phyloP scores from a whole-genome alignment of 2,113 vertebrate genomes.

The Donacobius atricapilla region DNA sequence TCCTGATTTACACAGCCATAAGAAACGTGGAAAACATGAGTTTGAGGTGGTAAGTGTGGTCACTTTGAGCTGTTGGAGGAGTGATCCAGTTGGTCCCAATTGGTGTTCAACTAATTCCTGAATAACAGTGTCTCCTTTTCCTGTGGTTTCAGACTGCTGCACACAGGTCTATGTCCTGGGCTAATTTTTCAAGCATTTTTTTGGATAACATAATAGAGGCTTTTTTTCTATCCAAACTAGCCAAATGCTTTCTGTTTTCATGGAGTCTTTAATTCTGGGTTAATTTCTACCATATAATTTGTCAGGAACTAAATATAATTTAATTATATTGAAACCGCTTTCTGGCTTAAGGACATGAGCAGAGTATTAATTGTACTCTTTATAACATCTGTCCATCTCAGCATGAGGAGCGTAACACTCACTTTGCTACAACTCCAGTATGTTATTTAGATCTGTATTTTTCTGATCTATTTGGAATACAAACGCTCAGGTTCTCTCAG shows the following conservation, averaged over 20 bases:
- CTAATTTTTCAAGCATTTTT: background rate
- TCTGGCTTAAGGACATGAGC: conserved; percentile 24
- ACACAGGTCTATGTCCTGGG: background rate
- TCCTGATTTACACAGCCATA: background rate
- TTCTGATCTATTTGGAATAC: background rate
- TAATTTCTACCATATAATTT: conserved; percentile 25
- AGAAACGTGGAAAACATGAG: background rate
- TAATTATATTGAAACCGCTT: background rate
- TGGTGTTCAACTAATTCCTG: background rate
- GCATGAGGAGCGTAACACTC: background rate
- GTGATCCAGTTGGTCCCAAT: background rate
- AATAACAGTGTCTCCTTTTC: background rate
- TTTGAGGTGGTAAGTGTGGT: background rate
- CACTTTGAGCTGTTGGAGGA: background rate
- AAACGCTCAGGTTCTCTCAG: background rate
- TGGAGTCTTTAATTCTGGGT: conserved; percentile 6
- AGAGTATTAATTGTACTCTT: conserved; percentile 56
- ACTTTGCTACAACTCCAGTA: background rate
- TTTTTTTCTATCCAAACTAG: background rate
- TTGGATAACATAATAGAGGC: background rate
- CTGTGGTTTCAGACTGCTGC: background rate
- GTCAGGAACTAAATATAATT: conserved; percentile 33
- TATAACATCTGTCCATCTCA: conserved; percentile 34
- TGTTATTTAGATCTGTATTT: background rate
- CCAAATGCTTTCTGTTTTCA: background rate